These are phyloP conservation scores for Cryptotis parvus DNA, from an alignment of 2,113 vertebrate species.

Conservation along the genomic window DNA sequence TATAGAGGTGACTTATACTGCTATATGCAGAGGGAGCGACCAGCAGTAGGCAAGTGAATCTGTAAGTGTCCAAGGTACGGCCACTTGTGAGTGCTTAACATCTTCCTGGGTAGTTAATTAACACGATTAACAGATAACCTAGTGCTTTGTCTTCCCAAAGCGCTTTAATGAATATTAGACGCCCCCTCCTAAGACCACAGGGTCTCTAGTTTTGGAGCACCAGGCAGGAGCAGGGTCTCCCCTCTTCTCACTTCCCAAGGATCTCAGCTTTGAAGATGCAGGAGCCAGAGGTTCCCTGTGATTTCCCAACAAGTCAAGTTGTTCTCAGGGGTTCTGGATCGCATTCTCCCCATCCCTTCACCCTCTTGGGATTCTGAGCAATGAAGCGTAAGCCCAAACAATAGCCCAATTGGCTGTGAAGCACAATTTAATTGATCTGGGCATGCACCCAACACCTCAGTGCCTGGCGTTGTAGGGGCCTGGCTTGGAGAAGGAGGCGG, in stretches of 20 bases:
- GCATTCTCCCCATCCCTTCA: background rate
- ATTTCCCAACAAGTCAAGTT: constrained; percentile 24
- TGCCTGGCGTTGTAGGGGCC: background rate
- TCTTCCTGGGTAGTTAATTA: constrained; percentile 77
- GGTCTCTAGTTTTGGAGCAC: constrained; percentile 58
- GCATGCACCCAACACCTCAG: constrained; percentile 40
- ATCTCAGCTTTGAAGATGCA: background rate
- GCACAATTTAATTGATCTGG: constrained; percentile 70
- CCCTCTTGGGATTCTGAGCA: constrained; percentile 26
- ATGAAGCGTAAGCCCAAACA: constrained; percentile 56
- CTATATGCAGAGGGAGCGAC: background rate
- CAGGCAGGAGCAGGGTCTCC: background rate
- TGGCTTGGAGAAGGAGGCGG: constrained; percentile 35
- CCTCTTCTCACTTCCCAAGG: background rate
- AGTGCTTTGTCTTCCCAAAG: constrained; percentile 71
- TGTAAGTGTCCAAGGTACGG: constrained; percentile 47
- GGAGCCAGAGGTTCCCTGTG: background rate
- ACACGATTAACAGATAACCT: constrained; percentile 59
- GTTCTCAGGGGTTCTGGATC: constrained; percentile 33
- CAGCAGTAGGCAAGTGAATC: constrained; percentile 50
- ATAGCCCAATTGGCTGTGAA: constrained; percentile 62
- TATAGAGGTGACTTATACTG: constrained; percentile 61
- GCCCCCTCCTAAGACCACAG: background rate
- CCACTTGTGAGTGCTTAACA: constrained; percentile 61
- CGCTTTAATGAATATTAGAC: constrained; percentile 72